Base-by-base conservation (phyloP, 2,888 invertebrate species). In the Drosophila barbarae region DNA sequence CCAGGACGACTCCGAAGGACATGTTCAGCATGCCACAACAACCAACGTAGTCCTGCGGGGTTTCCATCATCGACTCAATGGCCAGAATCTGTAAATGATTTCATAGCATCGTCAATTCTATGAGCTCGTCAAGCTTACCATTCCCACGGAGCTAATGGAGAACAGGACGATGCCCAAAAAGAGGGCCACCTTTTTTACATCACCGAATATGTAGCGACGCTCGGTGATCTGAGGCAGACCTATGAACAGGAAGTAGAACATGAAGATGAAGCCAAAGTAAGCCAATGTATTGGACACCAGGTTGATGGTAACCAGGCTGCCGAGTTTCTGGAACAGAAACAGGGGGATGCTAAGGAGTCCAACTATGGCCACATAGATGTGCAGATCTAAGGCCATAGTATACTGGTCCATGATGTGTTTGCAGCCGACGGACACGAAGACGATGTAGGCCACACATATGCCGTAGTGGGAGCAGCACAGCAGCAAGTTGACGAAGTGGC, bases 391-490 rank as follows among this genome's bases (percentile, higher is more conserved):
- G 0, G 89, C 88, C 1, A 76, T 69, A 0, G 89, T 73, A 77
- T 91, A 89, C 63, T 85, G 87, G 72, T 94, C 93, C 1, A 93
- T 90, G 0, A 95, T 93, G 90, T 94, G 93, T 85, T 94, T 92
- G 0, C 96, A 77, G 88, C 95, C 97, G 69, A 92, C 93, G 2
- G 97, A 92, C 13, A 98, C 95, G 88, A 98, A 98, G 5, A 97
- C 95, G 55, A 97, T 93, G 90, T 98, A 99, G 0, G 98, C 97
- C 88, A 97, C 98, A 90, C 98, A 98, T 87, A 98, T 97, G 13
- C 98, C 98, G 76, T 97, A 91, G 88, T 98, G 93, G 86, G 98
- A 98, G 41, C 97, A 91, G 53, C 96, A 93, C 47, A 95, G 90
- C 87, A 95, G 94, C 84, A 92, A 90, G 87, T 95, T 94, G 66